These are phyloP conservation scores for Sebastes itinus DNA, from an alignment of 2,797 vertebrate species.

Conservation along the genomic window DNA sequence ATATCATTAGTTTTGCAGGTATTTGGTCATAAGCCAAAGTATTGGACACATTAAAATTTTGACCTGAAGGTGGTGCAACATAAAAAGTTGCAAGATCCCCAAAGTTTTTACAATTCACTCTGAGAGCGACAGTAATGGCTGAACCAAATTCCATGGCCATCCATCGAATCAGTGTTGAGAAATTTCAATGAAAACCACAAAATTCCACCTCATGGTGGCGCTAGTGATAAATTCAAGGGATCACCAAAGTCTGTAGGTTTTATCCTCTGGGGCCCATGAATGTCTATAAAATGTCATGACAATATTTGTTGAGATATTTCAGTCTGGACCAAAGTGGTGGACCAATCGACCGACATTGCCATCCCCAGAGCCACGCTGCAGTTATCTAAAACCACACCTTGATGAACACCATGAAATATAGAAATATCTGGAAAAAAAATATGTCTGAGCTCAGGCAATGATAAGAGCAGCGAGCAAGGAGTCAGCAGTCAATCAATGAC, in stretches of 20 bases:
- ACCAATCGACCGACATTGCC: too few relatives aligned
- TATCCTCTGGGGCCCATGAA: too few relatives aligned
- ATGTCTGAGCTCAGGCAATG: background rate
- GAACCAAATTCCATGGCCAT: background rate
- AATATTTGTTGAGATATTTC: too few relatives aligned
- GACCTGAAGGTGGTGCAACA: too few relatives aligned
- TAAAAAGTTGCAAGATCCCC: background rate
- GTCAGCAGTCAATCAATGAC: background rate
- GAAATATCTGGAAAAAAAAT: background rate
- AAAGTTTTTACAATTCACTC: background rate
- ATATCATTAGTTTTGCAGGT: background rate
- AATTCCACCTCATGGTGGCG: background rate
- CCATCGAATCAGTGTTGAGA: background rate
- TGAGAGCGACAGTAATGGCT: background rate
- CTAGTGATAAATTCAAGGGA: background rate
- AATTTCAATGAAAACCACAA: background rate
- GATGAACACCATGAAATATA: background rate
- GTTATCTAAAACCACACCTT: background rate
- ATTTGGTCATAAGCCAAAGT: background rate
- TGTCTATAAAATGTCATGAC: too few relatives aligned
- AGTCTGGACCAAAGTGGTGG: too few relatives aligned
- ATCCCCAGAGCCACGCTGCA: too few relatives aligned
- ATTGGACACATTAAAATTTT: background rate
- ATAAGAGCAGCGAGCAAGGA: background rate
- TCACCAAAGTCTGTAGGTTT: too few relatives aligned